Conservation (phyloP, 1,140 invertebrate species). For the Papilio xuthus region DNA sequence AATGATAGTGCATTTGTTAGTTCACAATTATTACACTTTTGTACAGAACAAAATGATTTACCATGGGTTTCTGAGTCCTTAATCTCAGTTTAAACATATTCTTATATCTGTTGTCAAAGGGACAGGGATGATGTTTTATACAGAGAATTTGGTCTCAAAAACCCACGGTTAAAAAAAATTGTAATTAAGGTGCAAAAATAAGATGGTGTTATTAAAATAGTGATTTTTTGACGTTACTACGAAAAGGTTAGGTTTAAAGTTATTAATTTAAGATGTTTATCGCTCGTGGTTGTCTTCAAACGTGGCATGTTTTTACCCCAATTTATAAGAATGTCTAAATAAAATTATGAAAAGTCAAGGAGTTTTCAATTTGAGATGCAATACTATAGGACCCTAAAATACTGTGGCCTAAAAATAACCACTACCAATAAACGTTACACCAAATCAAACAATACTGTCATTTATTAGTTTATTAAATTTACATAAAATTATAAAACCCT, state of each 20-base stretch:
- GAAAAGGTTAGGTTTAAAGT: background rate
- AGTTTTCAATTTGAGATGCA: background rate
- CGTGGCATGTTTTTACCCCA: background rate
- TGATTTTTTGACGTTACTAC: background rate
- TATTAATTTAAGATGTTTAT: background rate
- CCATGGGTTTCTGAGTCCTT: too few relatives aligned
- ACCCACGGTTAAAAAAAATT: background rate
- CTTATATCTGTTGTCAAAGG: too few relatives aligned
- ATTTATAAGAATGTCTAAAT: background rate
- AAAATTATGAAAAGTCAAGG: background rate
- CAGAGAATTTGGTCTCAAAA: too few relatives aligned
- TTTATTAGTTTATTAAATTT: background rate
- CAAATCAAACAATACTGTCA: background rate
- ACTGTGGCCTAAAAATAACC: background rate
- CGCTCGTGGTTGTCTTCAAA: background rate
- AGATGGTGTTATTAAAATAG: background rate
- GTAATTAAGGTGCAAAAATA: background rate
- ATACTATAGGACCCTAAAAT: background rate
- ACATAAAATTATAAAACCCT: background rate
- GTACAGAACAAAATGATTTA: background rate
- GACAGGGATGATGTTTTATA: too few relatives aligned
- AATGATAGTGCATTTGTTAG: slow-evolving; percentile 6
- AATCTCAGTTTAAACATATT: too few relatives aligned
- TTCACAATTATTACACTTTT: background rate
- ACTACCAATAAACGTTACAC: slow-evolving; percentile 2